Conservation (phyloP, 2,113 vertebrate species). For the Crotalus helleri region DNA sequence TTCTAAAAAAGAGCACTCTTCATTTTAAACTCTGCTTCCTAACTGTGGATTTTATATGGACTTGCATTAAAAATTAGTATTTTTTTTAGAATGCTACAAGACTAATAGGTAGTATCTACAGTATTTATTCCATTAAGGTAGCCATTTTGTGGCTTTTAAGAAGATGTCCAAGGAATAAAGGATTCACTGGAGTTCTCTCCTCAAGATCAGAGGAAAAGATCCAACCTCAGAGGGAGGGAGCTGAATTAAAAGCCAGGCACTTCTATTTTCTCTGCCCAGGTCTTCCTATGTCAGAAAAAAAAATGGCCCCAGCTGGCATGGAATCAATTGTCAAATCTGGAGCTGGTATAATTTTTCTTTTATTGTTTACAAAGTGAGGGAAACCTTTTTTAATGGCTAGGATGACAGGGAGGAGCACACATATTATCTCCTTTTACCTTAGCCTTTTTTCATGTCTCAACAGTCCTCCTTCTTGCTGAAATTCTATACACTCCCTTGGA, state of each 20-base stretch:
- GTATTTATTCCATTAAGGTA: not conserved
- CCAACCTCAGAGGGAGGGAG: not conserved
- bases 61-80: not conserved
- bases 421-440: not conserved
- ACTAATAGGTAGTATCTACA: not conserved
- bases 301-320: not conserved
- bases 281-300: not conserved
- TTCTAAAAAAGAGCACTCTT: not conserved
- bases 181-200: not conserved
- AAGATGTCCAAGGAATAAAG: not conserved
- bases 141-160: not conserved
- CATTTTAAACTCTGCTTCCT: not conserved
- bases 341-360: not conserved
- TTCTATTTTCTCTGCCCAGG: not conserved
- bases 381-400: not conserved
- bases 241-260: not conserved
- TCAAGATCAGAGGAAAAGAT: not conserved
- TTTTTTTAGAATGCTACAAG: not conserved
- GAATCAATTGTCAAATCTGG: not conserved
- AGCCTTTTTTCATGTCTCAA: not conserved
- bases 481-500: not conserved
- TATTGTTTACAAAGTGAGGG: not conserved
- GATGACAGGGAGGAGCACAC: not conserved
- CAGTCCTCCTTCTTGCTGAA: not conserved
- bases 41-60: not conserved